Evolutionary conservation across 2,888 invertebrate genomes (phyloP).

Genomic region (Pogonocherus hispidulus): DNA sequence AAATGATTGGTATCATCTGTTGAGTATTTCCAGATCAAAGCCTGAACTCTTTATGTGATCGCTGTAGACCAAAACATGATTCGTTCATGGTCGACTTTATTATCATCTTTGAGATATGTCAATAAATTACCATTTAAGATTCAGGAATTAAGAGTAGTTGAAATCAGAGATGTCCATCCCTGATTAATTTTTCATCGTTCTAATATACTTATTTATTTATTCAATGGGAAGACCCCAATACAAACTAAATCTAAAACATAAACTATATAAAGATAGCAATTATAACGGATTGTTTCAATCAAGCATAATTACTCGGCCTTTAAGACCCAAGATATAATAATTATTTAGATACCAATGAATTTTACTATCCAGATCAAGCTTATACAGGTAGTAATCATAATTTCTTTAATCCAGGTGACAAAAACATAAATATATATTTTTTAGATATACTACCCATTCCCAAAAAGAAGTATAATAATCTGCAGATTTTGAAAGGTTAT

Average conservation of each 20-base stretch:
- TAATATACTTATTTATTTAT: too few species aligned
- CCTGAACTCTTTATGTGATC: background rate
- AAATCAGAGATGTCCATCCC: too few species aligned
- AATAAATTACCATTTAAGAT: background rate
- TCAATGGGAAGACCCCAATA: too few species aligned
- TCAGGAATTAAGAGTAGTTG: too few species aligned
- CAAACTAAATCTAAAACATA: too few species aligned
- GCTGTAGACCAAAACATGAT: background rate
- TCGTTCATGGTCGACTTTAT: background rate
- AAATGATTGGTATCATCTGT: background rate
- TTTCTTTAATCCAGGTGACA: too few species aligned
- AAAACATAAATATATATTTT: too few species aligned
- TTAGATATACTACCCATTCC: background rate
- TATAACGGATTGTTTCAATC: background rate
- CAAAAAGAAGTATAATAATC: background rate
- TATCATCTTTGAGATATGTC: background rate
- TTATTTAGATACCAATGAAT: background rate
- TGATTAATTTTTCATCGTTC: slow-evolving; percentile 6
- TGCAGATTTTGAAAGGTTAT: slow-evolving; percentile 2
- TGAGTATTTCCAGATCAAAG: slow-evolving; percentile 5
- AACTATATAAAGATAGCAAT: too few species aligned
- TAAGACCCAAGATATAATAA: background rate
- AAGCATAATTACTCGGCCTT: too few species aligned
- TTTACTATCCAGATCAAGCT: background rate
- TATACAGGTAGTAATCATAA: too few species aligned